These are phyloP conservation scores for Limnodromus scolopaceus DNA, from an alignment of 2,797 vertebrate genomes.

Conservation along the genomic window DNA sequence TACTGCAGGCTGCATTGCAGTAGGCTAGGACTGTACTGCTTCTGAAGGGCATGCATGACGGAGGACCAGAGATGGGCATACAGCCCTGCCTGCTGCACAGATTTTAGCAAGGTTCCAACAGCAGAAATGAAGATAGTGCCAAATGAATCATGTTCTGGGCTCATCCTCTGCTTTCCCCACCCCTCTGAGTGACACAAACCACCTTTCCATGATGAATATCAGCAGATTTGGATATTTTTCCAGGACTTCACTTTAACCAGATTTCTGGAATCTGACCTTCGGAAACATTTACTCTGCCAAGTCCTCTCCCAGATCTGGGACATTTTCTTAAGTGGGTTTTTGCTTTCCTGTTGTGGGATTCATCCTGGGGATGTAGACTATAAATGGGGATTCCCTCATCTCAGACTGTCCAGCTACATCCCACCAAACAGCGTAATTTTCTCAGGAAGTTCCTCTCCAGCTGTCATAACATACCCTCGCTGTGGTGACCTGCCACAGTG, in stretches of 20 bases:
- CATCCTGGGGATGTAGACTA: not conserved
- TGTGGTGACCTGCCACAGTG: not conserved
- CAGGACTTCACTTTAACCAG: slow-evolving; percentile 29
- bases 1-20: not conserved
- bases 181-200: slow-evolving; percentile 14
- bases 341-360: slow-evolving; percentile 20
- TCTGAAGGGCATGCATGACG: not conserved
- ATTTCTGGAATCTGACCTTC: slow-evolving; percentile 33
- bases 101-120: not conserved
- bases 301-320: slow-evolving; percentile 3
- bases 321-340: slow-evolving; percentile 24
- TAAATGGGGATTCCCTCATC: slow-evolving; percentile 28
- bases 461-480: not conserved
- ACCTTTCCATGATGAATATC: slow-evolving; percentile 4
- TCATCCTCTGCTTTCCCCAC: slow-evolving; percentile 27
- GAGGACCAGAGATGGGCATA: not conserved
- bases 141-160: slow-evolving; percentile 49
- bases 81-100: not conserved
- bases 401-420: not conserved
- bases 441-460: slow-evolving; percentile 25
- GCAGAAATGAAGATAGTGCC: not conserved
- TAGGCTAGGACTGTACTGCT: not conserved
- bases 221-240: slow-evolving; percentile 34
- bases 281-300: slow-evolving; percentile 37
- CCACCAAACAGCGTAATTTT: not conserved